These are phyloP conservation scores for Cyanistes caeruleus DNA, from an alignment of 2,113 vertebrate species.

Conservation along the genomic window DNA sequence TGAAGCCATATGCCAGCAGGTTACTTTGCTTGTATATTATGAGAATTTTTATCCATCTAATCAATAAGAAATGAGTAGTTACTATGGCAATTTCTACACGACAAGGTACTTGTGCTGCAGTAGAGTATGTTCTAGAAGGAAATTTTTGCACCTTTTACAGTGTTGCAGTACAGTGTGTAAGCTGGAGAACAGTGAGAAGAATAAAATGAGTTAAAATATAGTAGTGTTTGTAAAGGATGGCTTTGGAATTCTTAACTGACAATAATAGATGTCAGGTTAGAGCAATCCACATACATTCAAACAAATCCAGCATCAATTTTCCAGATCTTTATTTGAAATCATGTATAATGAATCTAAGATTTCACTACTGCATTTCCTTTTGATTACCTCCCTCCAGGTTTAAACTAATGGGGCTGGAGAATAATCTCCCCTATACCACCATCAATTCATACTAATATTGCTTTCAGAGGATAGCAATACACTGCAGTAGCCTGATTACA, in stretches of 20 bases:
- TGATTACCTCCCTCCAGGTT: neutral
- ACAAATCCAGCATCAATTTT: neutral
- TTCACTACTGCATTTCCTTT: neutral
- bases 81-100: constrained; percentile 75
- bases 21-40: constrained; percentile 67
- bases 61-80: constrained; percentile 82
- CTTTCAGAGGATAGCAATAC: neutral
- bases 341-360: neutral
- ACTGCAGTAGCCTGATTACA: neutral
- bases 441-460: neutral
- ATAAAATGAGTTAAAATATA: neutral
- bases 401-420: neutral
- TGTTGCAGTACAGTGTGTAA: neutral
- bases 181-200: neutral
- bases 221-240: neutral
- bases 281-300: neutral
- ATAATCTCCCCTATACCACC: neutral
- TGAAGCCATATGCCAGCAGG: constrained; percentile 70
- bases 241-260: neutral
- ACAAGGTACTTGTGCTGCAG: constrained; percentile 65
- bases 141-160: constrained; percentile 34
- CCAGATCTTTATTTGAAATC: neutral
- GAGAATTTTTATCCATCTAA: constrained; percentile 80
- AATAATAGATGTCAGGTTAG: neutral
- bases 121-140: constrained; percentile 61